Conservation (phyloP, 2,888 invertebrate genomes). For the Agonopterix subpropinquella region DNA sequence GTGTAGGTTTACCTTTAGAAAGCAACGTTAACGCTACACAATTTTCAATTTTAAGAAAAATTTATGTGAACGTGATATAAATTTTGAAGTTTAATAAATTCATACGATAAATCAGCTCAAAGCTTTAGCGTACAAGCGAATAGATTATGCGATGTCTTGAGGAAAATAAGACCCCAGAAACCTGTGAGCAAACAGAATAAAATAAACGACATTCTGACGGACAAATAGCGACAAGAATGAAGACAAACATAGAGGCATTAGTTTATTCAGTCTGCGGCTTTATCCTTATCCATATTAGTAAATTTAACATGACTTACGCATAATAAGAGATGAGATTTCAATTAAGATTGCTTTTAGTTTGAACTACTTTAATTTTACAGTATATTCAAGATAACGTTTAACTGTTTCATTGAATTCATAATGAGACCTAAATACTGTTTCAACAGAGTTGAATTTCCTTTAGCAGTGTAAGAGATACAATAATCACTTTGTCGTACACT, state of each 20-base stretch:
- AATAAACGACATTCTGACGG: constrained; percentile 13
- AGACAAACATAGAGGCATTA: constrained; percentile 11
- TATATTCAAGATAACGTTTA: neutral
- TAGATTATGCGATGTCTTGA: constrained; percentile 28
- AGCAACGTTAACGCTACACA: constrained; percentile 19
- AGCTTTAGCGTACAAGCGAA: constrained; percentile 9
- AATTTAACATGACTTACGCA: neutral
- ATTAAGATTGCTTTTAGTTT: constrained; percentile 1
- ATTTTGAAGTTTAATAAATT: constrained; percentile 26
- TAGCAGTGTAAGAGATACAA: too few relatives aligned
- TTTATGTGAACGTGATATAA: constrained; percentile 30
- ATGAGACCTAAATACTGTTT: too few relatives aligned
- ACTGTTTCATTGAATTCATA: too few relatives aligned
- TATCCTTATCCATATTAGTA: constrained; percentile 5
- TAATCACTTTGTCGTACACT: too few relatives aligned
- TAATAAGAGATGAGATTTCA: constrained; percentile 4
- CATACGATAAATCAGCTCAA: constrained; percentile 26
- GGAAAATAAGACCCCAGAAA: constrained; percentile 19
- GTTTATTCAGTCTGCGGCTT: constrained; percentile 5
- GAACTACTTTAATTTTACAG: neutral
- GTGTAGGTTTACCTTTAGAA: constrained; percentile 17
- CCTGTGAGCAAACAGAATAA: constrained; percentile 14
- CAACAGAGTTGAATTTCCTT: too few relatives aligned
- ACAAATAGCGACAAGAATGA: constrained; percentile 12
- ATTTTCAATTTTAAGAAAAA: constrained; percentile 23